Conservation (phyloP, 2,113 vertebrate genomes). For the Speoplatyrhinus poulsoni region DNA sequence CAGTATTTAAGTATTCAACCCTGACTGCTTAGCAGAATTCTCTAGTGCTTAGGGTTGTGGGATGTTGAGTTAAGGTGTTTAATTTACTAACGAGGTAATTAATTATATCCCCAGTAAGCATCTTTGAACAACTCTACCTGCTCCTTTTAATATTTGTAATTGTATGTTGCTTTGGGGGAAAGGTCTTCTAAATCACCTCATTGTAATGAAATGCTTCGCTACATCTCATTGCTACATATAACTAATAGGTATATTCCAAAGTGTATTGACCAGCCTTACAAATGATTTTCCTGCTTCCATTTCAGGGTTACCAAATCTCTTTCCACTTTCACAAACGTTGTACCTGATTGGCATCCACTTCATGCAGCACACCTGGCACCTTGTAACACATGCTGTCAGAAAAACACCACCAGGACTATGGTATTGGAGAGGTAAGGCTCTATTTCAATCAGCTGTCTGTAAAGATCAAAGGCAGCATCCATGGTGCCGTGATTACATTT, state of each 20-base stretch:
- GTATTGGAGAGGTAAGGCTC: conserved; percentile 80
- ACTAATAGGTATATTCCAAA: not conserved
- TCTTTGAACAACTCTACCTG: no score
- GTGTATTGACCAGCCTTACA: not conserved
- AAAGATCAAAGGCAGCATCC: no score
- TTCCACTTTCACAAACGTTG: conserved; percentile 82
- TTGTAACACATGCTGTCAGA: conserved; percentile 81
- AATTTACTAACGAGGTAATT: no score
- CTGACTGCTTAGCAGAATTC: no score
- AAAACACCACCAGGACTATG: conserved; percentile 82
- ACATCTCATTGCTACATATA: not conserved
- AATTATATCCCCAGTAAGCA: no score
- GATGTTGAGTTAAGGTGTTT: no score
- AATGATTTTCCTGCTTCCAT: not conserved
- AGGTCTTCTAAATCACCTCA: no score
- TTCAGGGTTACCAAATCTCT: conserved; percentile 71
- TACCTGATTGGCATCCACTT: conserved; percentile 86
- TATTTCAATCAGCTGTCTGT: not conserved
- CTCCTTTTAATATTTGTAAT: no score
- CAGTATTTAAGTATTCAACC: no score
- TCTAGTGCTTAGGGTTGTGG: no score
- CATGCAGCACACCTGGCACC: conserved; percentile 78
- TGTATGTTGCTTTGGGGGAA: no score
- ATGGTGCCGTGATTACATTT: not conserved
- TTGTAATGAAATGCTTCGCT: no score